phyloP scores from a whole-genome alignment of 2,888 invertebrate species.

The Melanotus villosus region DNA sequence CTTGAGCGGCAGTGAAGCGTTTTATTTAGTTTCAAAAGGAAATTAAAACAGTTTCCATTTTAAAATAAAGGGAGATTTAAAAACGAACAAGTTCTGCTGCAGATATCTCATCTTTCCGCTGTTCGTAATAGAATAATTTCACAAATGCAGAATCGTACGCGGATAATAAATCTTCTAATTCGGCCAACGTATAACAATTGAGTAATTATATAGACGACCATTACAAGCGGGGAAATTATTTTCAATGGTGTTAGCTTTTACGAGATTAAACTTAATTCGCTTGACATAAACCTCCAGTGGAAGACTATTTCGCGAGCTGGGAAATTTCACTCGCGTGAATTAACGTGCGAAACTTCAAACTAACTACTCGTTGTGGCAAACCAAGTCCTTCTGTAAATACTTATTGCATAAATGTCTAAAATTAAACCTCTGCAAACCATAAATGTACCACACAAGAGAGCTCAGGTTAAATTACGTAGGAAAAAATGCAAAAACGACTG shows the following conservation, averaged over 20 bases:
- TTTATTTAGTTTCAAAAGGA: conserved; percentile 43
- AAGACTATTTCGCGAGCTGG: conserved; percentile 23
- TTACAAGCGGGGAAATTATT: conserved; percentile 36
- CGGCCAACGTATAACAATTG: conserved; percentile 41
- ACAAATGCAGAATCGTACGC: conserved; percentile 26
- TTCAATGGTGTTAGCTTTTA: conserved; percentile 44
- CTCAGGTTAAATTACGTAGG: too few relatives aligned
- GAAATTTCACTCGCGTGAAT: conserved; percentile 28
- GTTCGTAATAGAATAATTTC: conserved; percentile 15
- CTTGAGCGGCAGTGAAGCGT: conserved; percentile 27
- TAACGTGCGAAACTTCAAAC: conserved; percentile 29
- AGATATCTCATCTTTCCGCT: conserved; percentile 23
- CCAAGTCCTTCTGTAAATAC: conserved; percentile 18
- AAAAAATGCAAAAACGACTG: too few relatives aligned
- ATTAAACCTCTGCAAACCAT: background rate
- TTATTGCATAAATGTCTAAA: background rate
- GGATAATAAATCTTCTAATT: conserved; percentile 33
- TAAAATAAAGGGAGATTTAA: conserved; percentile 37
- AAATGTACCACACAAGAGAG: background rate
- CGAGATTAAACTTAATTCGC: conserved; percentile 40
- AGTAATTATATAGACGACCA: conserved; percentile 42
- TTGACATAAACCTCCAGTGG: conserved; percentile 39
- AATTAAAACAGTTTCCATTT: conserved; percentile 37
- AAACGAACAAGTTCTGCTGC: conserved; percentile 29
- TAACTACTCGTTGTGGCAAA: conserved; percentile 12